Evolutionary conservation across 2,797 vertebrate species (phyloP).

Genomic region (Synaphobranchus kaupii): DNA sequence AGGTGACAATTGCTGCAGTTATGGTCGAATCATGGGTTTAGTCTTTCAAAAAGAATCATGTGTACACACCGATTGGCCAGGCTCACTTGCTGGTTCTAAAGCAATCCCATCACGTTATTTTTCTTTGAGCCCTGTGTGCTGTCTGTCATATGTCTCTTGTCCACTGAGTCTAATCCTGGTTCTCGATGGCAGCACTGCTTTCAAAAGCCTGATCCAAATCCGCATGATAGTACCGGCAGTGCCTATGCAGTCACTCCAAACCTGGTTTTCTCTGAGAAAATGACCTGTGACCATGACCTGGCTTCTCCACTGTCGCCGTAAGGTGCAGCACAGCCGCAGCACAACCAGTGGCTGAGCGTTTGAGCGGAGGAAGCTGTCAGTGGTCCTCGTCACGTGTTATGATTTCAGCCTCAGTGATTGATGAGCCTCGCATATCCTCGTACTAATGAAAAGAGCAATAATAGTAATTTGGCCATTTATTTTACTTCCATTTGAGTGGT

Average conservation of each 20-base stretch:
- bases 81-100: not conserved
- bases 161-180: constrained; percentile 29
- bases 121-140: not conserved
- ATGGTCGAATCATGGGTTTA: not conserved
- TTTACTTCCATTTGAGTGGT: not conserved
- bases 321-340: not conserved
- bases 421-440: not conserved
- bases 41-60: not conserved
- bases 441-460: not conserved
- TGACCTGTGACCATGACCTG: not conserved
- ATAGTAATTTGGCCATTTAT: not conserved
- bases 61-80: not conserved
- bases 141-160: constrained; percentile 6
- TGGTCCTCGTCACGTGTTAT: not conserved
- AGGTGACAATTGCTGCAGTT: not conserved
- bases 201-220: constrained; percentile 24
- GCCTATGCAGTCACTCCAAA: not conserved
- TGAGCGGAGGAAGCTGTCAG: not conserved
- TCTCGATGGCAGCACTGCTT: constrained; percentile 43
- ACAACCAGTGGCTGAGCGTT: not conserved
- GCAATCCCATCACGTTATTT: not conserved
- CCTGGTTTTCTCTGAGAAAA: not conserved
- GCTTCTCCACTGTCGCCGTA: not conserved
- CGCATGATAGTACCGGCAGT: not conserved
- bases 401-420: not conserved